These are phyloP conservation scores for Chondrosia reniformis DNA, from an alignment of 37 sponge, comb jelly and placozoan species.

Conservation along the genomic window DNA sequence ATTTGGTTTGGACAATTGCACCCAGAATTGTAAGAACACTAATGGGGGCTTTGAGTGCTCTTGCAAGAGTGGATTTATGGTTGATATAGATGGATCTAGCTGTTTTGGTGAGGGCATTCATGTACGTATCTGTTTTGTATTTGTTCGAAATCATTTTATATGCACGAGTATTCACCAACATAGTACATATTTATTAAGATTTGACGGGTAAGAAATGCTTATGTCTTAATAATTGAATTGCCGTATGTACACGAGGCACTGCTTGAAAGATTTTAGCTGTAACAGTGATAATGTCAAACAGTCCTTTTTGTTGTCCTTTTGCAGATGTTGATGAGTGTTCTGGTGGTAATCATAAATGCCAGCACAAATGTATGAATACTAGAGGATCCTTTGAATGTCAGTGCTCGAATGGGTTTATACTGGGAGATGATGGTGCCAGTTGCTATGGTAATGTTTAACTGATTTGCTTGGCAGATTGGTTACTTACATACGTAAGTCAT, in stretches of 20 bases:
- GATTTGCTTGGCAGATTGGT: too few species aligned
- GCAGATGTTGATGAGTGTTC: constrained; percentile 6
- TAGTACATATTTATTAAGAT: too few species aligned
- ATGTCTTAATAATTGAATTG: too few species aligned
- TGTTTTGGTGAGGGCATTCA: background rate
- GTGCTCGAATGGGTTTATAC: constrained; percentile 6
- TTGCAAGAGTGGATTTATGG: background rate
- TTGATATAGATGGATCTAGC: background rate
- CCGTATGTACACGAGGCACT: too few species aligned
- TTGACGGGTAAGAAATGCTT: too few species aligned
- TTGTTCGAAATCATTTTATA: too few species aligned
- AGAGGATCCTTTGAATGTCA: constrained; percentile 1
- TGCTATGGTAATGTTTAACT: background rate
- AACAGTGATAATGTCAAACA: too few species aligned
- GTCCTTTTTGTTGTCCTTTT: too few species aligned
- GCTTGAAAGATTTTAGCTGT: too few species aligned
- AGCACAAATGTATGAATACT: constrained; percentile 6
- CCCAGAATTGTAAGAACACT: constrained; percentile 6
- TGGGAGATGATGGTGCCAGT: background rate
- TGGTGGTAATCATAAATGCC: background rate
- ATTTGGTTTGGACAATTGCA: background rate
- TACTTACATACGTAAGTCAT: too few species aligned
- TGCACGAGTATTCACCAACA: too few species aligned
- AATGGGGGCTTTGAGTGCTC: constrained; percentile 1
- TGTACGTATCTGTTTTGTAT: background rate